These are phyloP conservation scores for Cnemophilus loriae DNA, from an alignment of 2,113 vertebrate species.

Conservation along the genomic window DNA sequence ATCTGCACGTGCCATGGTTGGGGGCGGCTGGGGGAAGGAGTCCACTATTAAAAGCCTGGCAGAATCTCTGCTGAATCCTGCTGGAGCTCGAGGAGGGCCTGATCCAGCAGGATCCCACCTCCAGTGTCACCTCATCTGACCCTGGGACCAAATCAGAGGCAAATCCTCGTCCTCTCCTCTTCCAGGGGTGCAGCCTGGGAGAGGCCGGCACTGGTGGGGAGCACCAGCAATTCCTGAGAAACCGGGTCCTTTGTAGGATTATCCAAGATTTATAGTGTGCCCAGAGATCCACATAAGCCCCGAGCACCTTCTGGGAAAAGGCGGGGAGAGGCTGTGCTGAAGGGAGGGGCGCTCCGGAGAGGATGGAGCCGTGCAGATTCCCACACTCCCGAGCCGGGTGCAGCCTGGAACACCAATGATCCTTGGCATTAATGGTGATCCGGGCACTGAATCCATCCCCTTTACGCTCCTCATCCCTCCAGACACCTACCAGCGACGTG, in stretches of 20 bases:
- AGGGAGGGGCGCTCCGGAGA: not conserved
- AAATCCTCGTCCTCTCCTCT: not conserved
- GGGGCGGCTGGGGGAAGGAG: constrained; percentile 42
- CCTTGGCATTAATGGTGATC: not conserved
- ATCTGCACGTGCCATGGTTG: constrained; percentile 24
- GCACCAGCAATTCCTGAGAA: not conserved
- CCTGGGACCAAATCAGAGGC: not conserved
- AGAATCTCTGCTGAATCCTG: not conserved
- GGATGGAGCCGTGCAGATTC: not conserved
- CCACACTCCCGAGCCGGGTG: not conserved
- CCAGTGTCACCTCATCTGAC: not conserved
- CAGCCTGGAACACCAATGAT: accelerated
- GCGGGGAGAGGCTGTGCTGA: not conserved
- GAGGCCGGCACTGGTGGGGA: not conserved
- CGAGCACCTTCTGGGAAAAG: not conserved
- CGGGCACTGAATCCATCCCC: not conserved
- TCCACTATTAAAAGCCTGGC: constrained; percentile 16
- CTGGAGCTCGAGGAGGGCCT: not conserved
- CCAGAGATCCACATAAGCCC: not conserved
- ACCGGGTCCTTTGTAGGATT: not conserved
- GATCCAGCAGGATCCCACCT: not conserved
- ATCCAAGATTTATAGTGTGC: accelerated
- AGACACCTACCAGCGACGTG: not conserved
- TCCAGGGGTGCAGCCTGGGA: not conserved
- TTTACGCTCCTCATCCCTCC: not conserved